A percentile compares a stretch with the other conserved stretches of the same genome.
phyloP scores from a whole-genome alignment of 2,113 vertebrate genomes.

The Ceyx melanurus region DNA sequence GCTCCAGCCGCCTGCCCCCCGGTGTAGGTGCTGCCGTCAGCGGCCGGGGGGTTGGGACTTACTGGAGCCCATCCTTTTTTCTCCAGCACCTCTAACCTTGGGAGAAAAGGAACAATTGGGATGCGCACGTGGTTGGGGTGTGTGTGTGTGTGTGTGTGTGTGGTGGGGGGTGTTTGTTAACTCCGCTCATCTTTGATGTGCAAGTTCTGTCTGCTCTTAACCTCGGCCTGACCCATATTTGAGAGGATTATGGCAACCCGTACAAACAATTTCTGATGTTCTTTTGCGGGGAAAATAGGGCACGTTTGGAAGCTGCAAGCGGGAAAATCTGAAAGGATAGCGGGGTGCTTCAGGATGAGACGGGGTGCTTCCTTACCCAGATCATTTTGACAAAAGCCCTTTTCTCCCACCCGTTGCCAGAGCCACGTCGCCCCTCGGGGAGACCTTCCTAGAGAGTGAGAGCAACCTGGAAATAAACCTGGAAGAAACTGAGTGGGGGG shows the following conservation, averaged over 20 bases:
- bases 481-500: background rate
- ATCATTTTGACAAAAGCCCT: constrained; percentile 13
- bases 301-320: background rate
- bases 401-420: background rate
- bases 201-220: constrained; percentile 68
- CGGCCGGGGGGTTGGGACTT: background rate
- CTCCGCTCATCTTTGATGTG: constrained; percentile 67
- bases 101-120: constrained; percentile 8
- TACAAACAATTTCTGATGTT: constrained; percentile 68
- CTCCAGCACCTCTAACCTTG: background rate
- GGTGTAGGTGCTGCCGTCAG: background rate
- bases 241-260: constrained; percentile 59
- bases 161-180: constrained; percentile 39
- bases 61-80: background rate
- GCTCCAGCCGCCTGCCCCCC: background rate
- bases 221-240: constrained; percentile 63
- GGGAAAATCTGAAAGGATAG: background rate
- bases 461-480: background rate
- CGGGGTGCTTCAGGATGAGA: background rate
- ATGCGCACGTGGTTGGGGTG: constrained; percentile 13
- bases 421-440: background rate
- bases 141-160: background rate
- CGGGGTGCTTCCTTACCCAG: accelerated
- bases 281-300: constrained; percentile 53
- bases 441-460: background rate